Base-by-base conservation (phyloP, 2,797 vertebrate genomes). In the Pseudochirops corinnae region DNA sequence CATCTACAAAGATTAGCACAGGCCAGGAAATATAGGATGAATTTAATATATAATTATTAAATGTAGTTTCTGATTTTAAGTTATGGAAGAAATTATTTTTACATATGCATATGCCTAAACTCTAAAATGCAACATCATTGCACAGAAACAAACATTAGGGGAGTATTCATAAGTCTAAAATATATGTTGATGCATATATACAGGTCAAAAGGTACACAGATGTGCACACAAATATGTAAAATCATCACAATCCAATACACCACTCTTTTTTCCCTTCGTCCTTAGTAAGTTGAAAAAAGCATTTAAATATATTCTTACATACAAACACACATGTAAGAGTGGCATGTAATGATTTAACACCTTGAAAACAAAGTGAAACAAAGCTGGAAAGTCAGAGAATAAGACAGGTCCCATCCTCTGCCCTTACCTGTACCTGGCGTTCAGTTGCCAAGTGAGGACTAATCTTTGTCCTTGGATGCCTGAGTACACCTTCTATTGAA, bases 291-390 rank as follows among this genome's bases (percentile, higher is more conserved):
- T 26, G 74, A 46, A 26, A 87, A 87, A 46, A 87, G 0, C 4
- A 87, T 46, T 39, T 46, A 82, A 21, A 87, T 26, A 24, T 4
- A 46, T 87, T 26, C n/a, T 87, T 46, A 87, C 21, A 87, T 3
- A 46, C 21, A 87, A 87, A 87, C 6, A 87, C 24, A 16, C n/a
- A 21, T 92, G 95, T 93, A 93, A 97, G 93, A 95, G 92, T 24
- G 50, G 95, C 97, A 97, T 95, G 93, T 94, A 96, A 94, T 39
- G 90, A 97, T 97, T 95, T 95, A 56, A 97, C 93, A 97, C 97
- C 94, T 93, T 5, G 53, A 96, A 94, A 95, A 97, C 93, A 97
- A 96, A 95, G 5, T 55, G 12, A 55, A 55, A 67, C 92, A 92
- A 93, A 91, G 6, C 90, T 92, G 57, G 57, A 90, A 57, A 56